Conservation (phyloP, 35 echinoderm and acorn worm species). For the Ptychodera flava region DNA sequence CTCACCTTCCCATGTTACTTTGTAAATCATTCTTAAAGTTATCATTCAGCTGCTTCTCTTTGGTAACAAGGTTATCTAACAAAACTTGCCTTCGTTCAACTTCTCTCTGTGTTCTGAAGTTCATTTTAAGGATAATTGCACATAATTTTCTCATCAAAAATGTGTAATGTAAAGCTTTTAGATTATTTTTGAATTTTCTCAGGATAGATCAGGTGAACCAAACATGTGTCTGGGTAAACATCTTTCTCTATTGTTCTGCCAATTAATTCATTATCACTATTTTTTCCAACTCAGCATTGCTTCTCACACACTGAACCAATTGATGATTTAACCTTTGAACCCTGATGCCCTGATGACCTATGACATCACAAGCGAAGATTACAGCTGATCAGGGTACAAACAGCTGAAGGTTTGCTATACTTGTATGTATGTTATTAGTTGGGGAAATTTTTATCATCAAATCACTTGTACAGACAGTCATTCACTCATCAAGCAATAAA, state of each 20-base stretch:
- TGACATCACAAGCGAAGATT: no score
- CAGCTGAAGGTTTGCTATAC: no score
- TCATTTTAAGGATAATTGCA: background rate
- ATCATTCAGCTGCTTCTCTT: constrained; percentile 73
- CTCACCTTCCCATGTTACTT: constrained; percentile 41
- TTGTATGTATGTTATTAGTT: no score
- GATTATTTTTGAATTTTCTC: background rate
- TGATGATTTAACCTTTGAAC: no score
- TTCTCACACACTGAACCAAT: background rate
- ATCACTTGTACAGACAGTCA: no score
- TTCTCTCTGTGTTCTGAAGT: constrained; percentile 55
- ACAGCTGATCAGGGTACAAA: no score
- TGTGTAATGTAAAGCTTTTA: background rate
- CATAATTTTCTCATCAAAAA: background rate
- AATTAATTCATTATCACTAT: background rate
- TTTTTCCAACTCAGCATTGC: background rate
- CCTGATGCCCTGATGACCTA: no score
- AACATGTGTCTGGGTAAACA: background rate
- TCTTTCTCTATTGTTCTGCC: background rate
- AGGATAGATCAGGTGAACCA: background rate
- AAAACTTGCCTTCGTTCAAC: constrained; percentile 65
- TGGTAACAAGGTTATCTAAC: constrained; percentile 62
- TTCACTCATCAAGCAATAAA: no score
- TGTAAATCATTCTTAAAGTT: constrained; percentile 79
- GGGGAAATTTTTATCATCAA: no score